Conservation (phyloP, 2,888 invertebrate species). For the Sphinx pinastri region DNA sequence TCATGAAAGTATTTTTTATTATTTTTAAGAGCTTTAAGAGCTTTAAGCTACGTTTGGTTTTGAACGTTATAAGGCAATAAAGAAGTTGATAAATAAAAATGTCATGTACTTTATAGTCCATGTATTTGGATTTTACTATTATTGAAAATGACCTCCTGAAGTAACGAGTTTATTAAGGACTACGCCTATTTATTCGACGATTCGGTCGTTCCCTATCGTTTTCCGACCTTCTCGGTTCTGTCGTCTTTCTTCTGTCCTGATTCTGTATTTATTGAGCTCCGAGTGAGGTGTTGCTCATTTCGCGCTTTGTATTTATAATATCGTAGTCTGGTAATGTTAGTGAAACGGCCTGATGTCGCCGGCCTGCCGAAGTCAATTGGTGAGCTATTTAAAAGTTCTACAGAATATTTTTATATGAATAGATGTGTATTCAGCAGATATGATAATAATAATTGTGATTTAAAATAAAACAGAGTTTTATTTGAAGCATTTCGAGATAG, state of each 20-base stretch:
- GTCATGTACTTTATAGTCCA: no score
- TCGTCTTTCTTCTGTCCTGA: constrained; percentile 38
- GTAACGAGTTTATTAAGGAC: constrained; percentile 13
- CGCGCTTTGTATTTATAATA: constrained; percentile 71
- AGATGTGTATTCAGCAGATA: constrained; percentile 66
- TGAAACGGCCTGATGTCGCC: constrained; percentile 52
- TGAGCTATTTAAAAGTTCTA: constrained; percentile 66
- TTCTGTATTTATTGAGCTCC: constrained; percentile 61
- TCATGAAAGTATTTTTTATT: no score
- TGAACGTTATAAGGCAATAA: no score
- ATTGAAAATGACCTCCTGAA: no score
- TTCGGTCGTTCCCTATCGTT: background rate
- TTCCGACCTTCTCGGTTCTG: constrained; percentile 24
- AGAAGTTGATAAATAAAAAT: no score
- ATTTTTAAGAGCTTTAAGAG: no score
- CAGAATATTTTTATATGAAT: constrained; percentile 75
- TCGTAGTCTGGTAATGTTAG: constrained; percentile 51
- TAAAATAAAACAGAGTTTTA: constrained; percentile 83
- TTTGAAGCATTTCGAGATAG: constrained; percentile 80
- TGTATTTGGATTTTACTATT: no score
- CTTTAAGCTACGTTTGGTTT: no score
- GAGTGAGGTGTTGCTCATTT: constrained; percentile 73
- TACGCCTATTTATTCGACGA: constrained; percentile 12
- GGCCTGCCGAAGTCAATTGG: constrained; percentile 75
- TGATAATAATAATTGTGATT: constrained; percentile 79